Evolutionary conservation across 2,888 invertebrate genomes (phyloP), one percentile per base, ranked within the genome.

Genomic region (Steromphala cineraria): DNA sequence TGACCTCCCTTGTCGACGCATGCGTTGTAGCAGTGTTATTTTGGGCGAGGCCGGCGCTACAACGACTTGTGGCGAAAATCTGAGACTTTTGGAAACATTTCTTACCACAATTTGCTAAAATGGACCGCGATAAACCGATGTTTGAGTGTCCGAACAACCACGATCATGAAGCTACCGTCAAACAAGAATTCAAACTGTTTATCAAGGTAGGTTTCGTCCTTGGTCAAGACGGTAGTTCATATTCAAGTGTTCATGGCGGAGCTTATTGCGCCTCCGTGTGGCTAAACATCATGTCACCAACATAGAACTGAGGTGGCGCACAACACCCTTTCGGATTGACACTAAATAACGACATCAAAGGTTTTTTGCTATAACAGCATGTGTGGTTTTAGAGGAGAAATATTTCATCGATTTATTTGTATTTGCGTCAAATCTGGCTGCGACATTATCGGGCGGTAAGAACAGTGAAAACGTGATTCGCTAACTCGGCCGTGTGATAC

Each of bases 41-140:
- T 82, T 78, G 85, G 85, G 85, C 85, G 85, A 86, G 85, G 85
- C 78, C 81, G 67, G 15, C 82, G 80, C 82, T 82, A 82, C 83
- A 82, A 82, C 75, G 75, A 55, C 40, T 21, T 55, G 31, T 53
- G n/a, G 53, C 55, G 75, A 53, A 78, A 75, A 56, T 21, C 55
- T 78, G 28, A 28, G 28, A 36, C 67, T 46, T 76, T 46, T 75
- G 81, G 46, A 28, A 53, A 53, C 40, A 74, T 78, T 74, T 79
- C 62, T 77, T 55, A 19, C 56, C 40, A 55, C 56, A 71, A 36
- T 74, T 76, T 53, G 62, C 21, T 31, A 83, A 82, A 80, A 83
- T 83, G 75, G 52, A 52, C 52, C 21, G 24, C 7, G 75, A 75
- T 75, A 52, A 75, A 52, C 75, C 40, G 24, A 40, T 75, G 24